These are phyloP conservation scores for Acromyrmex echinatior DNA, from an alignment of 1,140 invertebrate genomes.

Conservation along the genomic window DNA sequence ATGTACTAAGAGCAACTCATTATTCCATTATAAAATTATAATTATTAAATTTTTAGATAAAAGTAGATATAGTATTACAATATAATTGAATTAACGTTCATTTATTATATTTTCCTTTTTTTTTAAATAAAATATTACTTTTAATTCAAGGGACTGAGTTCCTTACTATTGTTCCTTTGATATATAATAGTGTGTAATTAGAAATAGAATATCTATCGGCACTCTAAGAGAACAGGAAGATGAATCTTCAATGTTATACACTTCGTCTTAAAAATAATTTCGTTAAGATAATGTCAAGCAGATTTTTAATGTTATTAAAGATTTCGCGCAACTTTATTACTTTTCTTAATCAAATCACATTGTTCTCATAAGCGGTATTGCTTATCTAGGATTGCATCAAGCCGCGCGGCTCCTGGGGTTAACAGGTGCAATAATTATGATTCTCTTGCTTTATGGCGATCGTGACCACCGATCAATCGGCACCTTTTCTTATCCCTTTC, in stretches of 20 bases:
- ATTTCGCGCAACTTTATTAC: slow-evolving; percentile 11
- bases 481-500: slow-evolving; percentile 68
- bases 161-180: no score
- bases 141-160: no score
- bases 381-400: slow-evolving; percentile 66
- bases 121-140: no score
- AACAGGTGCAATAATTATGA: slow-evolving; percentile 74
- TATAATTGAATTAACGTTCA: slow-evolving; percentile 10
- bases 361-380: slow-evolving; percentile 30
- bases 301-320: background rate
- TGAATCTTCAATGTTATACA: background rate
- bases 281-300: background rate
- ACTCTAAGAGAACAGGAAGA: background rate
- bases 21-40: background rate
- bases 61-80: no score
- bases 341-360: slow-evolving; percentile 46
- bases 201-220: background rate
- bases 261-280: background rate
- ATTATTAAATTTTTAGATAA: background rate
- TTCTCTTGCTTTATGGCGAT: slow-evolving; percentile 72
- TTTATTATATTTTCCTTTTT: background rate
- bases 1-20: background rate
- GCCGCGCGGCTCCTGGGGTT: slow-evolving; percentile 56
- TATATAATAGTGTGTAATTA: background rate
- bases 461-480: slow-evolving; percentile 67